A percentile compares a stretch with the other conserved stretches of the same genome.
These are phyloP conservation scores for Caiman crocodilus DNA, from an alignment of 2,797 vertebrate species.

Conservation along the genomic window DNA sequence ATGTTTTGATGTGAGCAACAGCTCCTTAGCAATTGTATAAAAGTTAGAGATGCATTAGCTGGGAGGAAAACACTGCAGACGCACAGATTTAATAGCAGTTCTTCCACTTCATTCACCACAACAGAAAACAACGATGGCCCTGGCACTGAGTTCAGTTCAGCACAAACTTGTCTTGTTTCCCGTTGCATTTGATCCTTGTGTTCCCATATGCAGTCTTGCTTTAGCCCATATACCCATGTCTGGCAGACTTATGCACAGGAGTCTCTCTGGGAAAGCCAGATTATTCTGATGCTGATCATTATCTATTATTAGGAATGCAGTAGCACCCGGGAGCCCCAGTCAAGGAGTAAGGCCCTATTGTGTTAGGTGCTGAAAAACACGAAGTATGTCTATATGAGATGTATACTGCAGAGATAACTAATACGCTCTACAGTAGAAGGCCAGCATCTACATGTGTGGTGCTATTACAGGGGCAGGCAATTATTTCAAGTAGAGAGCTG, in stretches of 20 bases:
- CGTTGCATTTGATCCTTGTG: not conserved
- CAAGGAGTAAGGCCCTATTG: not conserved
- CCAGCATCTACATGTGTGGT: too few relatives aligned
- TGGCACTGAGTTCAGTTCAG: not conserved
- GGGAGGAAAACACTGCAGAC: not conserved
- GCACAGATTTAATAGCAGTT: not conserved
- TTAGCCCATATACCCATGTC: too few relatives aligned
- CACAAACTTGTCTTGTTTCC: not conserved
- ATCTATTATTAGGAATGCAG: not conserved
- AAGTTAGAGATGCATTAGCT: not conserved
- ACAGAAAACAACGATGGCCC: fast-evolving
- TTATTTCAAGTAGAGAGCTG: too few relatives aligned
- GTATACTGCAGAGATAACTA: too few relatives aligned
- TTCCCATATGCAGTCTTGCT: not conserved
- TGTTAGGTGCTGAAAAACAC: too few relatives aligned
- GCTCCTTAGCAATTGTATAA: not conserved
- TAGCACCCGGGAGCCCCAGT: not conserved
- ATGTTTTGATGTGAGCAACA: not conserved
- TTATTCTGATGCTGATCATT: fast-evolving
- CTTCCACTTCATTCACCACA: not conserved
- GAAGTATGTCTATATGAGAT: too few relatives aligned
- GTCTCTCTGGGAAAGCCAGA: fast-evolving
- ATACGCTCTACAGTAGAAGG: too few relatives aligned
- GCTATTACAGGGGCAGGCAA: too few relatives aligned
- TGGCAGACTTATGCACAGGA: not conserved